Conservation (phyloP, 2,797 vertebrate genomes). For the Lindbergichthys nudifrons region DNA sequence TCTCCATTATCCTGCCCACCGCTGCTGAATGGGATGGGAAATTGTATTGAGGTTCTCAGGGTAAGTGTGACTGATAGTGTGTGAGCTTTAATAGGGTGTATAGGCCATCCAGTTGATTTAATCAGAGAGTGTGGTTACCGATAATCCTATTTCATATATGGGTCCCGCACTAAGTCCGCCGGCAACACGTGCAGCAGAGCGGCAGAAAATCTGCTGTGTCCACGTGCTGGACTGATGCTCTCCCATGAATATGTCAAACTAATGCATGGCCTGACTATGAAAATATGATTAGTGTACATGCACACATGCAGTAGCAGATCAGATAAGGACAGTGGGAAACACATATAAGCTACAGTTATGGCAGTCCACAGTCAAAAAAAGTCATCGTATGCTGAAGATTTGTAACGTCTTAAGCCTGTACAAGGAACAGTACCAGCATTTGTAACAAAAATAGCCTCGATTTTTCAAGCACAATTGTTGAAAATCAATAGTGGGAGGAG, state of each 20-base stretch:
- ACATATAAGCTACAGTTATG: not conserved
- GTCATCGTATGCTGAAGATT: not conserved
- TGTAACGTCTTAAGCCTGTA: not conserved
- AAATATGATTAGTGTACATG: slow-evolving; percentile 30
- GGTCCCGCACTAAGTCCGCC: slow-evolving; percentile 56
- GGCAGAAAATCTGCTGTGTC: slow-evolving; percentile 54
- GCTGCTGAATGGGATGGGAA: slow-evolving; percentile 13
- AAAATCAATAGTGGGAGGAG: not conserved
- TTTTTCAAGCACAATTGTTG: slow-evolving; percentile 3
- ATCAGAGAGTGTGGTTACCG: slow-evolving; percentile 67
- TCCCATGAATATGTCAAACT: slow-evolving; percentile 36
- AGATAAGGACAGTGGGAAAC: slow-evolving; percentile 6
- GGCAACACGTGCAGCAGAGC: slow-evolving; percentile 58
- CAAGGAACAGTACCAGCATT: not conserved
- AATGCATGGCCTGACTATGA: slow-evolving; percentile 5
- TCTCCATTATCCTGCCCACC: slow-evolving; percentile 19
- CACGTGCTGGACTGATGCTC: slow-evolving; percentile 59
- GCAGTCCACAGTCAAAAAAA: not conserved
- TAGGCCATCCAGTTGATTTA: slow-evolving; percentile 73
- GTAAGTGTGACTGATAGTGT: slow-evolving; percentile 61
- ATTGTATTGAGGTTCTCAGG: slow-evolving; percentile 39
- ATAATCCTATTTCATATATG: slow-evolving; percentile 78
- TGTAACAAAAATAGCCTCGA: not conserved
- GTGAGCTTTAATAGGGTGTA: slow-evolving; percentile 68
- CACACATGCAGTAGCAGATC: slow-evolving; percentile 26